A percentile compares a stretch with the other conserved stretches of the same genome.
Evolutionary conservation across 2,113 vertebrate species (phyloP).

Genomic region (Pterocles burchelli): DNA sequence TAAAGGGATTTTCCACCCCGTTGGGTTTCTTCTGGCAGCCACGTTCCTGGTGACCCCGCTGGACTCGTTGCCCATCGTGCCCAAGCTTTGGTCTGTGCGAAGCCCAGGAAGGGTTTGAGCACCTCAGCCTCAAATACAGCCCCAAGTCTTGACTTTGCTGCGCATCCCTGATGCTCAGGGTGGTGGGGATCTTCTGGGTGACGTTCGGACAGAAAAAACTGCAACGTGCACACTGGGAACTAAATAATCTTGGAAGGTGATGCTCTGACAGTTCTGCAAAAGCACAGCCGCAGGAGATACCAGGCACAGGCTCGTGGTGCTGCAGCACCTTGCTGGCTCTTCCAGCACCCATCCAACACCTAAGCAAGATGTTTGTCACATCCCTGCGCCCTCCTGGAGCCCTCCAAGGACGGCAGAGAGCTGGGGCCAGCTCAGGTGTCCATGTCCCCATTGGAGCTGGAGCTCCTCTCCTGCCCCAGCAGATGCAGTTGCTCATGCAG

Average conservation of each 20-base stretch:
- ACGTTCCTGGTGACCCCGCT: rapidly evolving
- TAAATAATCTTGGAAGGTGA: neutral
- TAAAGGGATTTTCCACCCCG: neutral
- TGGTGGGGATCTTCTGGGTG: neutral
- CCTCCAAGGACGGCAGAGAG: neutral
- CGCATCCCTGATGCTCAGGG: rapidly evolving
- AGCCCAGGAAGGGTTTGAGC: neutral
- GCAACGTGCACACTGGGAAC: rapidly evolving
- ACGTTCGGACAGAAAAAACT: neutral
- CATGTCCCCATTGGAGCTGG: rapidly evolving
- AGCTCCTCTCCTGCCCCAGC: rapidly evolving
- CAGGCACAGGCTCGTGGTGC: rapidly evolving
- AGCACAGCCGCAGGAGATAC: neutral
- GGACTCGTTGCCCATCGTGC: rapidly evolving
- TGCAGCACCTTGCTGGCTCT: neutral
- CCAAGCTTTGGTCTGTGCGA: neutral
- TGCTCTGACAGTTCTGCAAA: neutral
- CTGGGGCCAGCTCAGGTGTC: neutral
- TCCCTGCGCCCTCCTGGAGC: neutral
- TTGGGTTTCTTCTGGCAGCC: neutral
- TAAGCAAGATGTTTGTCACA: neutral
- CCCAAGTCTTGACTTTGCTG: neutral
- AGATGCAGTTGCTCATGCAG: rapidly evolving
- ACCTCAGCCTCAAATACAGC: neutral
- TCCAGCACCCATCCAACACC: neutral